These are phyloP conservation scores for Drosophila ezoana DNA, from an alignment of 2,888 invertebrate species.

Conservation along the genomic window DNA sequence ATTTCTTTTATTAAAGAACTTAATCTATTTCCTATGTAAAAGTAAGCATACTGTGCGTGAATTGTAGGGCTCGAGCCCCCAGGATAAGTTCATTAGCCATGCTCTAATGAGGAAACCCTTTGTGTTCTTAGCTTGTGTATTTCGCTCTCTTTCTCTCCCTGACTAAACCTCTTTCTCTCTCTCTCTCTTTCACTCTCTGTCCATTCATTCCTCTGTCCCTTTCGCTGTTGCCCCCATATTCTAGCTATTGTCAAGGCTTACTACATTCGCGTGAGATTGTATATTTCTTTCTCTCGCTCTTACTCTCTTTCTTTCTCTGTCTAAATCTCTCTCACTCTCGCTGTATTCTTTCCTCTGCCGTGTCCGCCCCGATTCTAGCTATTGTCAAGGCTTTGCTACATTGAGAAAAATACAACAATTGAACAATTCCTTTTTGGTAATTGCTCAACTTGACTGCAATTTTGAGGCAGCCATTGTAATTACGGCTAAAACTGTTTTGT, in stretches of 20 bases:
- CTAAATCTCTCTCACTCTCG: not conserved
- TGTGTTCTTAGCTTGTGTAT: not conserved
- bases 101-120: conserved; percentile 1
- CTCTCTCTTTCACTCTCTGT: too few relatives aligned
- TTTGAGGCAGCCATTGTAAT: conserved; percentile 55
- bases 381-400: conserved; percentile 33
- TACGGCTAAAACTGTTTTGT: conserved; percentile 29
- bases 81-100: not conserved
- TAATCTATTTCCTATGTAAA: not conserved
- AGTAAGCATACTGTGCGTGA: too few relatives aligned
- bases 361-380: not conserved
- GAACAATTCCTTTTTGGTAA: conserved; percentile 54
- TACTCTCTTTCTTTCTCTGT: not conserved
- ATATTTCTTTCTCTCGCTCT: not conserved
- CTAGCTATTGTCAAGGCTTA: too few relatives aligned
- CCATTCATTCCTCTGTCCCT: too few relatives aligned
- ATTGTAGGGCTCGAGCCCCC: too few relatives aligned
- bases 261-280: too few relatives aligned
- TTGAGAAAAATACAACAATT: conserved; percentile 41
- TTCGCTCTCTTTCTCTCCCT: not conserved
- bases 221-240: too few relatives aligned
- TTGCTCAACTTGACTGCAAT: conserved; percentile 65
- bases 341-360: not conserved
- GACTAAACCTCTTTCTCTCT: too few relatives aligned
- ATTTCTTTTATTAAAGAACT: not conserved